These are phyloP conservation scores for Lytechinus pictus DNA, from an alignment of 35 echinoderm and acorn worm genomes.

Conservation along the genomic window DNA sequence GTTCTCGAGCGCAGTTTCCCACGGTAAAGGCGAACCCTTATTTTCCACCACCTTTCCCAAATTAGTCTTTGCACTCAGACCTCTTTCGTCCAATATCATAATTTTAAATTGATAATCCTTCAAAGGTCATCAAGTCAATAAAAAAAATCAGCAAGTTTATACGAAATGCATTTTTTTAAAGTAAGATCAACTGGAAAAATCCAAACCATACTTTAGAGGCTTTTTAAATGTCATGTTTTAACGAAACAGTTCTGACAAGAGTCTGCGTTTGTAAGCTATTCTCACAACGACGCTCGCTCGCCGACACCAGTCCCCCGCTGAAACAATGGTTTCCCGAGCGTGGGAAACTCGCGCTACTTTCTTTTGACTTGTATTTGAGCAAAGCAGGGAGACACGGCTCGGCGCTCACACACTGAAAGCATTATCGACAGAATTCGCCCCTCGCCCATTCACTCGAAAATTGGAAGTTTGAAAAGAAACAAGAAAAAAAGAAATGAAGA, in stretches of 20 bases:
- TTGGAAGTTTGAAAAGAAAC: background rate
- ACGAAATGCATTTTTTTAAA: too few relatives aligned
- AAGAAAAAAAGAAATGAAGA: background rate
- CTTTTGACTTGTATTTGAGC: conserved; percentile 29
- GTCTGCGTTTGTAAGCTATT: background rate
- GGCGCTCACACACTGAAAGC: background rate
- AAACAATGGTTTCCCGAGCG: background rate
- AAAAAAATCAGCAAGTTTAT: too few relatives aligned
- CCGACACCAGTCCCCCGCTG: background rate
- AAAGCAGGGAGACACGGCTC: conserved; percentile 16
- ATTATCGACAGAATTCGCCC: background rate
- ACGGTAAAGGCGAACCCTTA: background rate
- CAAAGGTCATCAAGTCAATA: too few relatives aligned
- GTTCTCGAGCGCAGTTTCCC: conserved; percentile 30
- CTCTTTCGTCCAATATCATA: background rate
- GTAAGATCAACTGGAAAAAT: background rate
- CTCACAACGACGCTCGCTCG: background rate
- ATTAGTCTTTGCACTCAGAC: background rate
- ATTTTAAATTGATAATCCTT: background rate
- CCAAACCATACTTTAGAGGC: background rate
- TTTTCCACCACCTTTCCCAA: background rate
- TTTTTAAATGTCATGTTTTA: background rate
- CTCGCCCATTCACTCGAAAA: background rate
- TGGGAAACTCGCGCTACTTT: background rate
- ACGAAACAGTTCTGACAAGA: background rate